Evolutionary conservation across 2,888 invertebrate genomes (phyloP).

Genomic region (Sipha maydis): DNA sequence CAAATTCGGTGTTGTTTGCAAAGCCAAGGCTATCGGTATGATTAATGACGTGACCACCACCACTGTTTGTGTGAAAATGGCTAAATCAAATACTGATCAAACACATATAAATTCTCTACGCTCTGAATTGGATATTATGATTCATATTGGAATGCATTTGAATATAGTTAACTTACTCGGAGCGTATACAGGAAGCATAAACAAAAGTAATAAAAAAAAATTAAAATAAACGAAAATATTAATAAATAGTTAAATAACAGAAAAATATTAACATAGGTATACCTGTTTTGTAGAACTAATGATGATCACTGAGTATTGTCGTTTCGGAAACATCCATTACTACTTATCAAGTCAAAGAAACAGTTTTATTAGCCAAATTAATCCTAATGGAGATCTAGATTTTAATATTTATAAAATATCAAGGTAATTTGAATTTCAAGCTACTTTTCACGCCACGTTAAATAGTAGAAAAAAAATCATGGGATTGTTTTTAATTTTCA

Average conservation of each 20-base stretch:
- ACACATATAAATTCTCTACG: constrained; percentile 87
- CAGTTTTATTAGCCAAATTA: constrained; percentile 85
- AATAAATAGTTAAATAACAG: not conserved
- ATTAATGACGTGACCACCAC: constrained; percentile 79
- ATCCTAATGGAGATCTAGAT: constrained; percentile 67
- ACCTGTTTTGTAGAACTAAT: constrained; percentile 73
- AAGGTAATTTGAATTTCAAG: not conserved
- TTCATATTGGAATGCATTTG: constrained; percentile 91
- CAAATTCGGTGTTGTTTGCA: constrained; percentile 93
- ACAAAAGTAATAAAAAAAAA: constrained; percentile 76
- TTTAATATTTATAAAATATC: not conserved
- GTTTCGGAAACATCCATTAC: constrained; percentile 90
- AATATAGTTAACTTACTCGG: constrained; percentile 96
- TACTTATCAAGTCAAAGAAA: constrained; percentile 84
- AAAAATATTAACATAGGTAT: constrained; percentile 68
- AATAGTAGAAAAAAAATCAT: too few relatives aligned
- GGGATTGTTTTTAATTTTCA: not conserved
- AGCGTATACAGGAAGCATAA: constrained; percentile 90
- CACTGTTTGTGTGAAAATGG: constrained; percentile 95
- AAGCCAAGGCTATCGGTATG: constrained; percentile 84
- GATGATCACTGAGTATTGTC: constrained; percentile 95
- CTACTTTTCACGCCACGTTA: too few relatives aligned
- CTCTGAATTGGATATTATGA: constrained; percentile 94
- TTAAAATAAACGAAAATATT: constrained; percentile 65
- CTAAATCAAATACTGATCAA: constrained; percentile 85